Conservation (phyloP, 2,797 vertebrate species). For the Gymnodraco acuticeps region DNA sequence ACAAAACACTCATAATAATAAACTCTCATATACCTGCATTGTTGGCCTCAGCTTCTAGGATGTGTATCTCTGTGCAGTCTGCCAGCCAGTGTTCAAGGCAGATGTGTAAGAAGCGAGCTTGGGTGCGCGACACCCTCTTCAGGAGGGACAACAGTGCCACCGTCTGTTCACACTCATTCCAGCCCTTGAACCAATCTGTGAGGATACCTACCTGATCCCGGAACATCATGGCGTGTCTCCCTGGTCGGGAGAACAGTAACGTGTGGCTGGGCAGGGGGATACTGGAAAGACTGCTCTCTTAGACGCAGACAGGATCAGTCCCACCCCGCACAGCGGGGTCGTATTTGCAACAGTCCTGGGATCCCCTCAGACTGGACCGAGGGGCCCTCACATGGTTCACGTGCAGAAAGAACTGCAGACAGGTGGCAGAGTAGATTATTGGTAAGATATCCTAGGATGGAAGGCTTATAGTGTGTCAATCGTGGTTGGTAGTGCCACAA, state of each 20-base stretch:
- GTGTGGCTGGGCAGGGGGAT: conserved; percentile 49
- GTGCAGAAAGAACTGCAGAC: conserved; percentile 71
- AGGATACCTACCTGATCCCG: conserved; percentile 97
- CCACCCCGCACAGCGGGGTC: conserved; percentile 80
- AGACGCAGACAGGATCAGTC: conserved; percentile 69
- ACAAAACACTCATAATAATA: neutral
- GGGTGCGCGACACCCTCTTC: conserved; percentile 94
- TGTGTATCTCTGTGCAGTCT: conserved; percentile 95
- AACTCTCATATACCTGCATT: conserved; percentile 89
- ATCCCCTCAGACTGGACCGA: conserved; percentile 82
- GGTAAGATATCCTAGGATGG: conserved; percentile 49
- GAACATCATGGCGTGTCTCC: conserved; percentile 96
- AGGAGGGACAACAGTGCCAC: conserved; percentile 95
- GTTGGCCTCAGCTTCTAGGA: conserved; percentile 95
- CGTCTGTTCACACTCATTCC: conserved; percentile 98
- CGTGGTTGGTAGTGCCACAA: conserved; percentile 37
- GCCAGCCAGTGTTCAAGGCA: conserved; percentile 97
- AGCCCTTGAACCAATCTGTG: conserved; percentile 97
- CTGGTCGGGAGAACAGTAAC: conserved; percentile 72
- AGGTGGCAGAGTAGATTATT: conserved; percentile 53
- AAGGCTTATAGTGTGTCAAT: conserved; percentile 49
- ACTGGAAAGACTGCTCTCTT: conserved; percentile 63
- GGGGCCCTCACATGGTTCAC: conserved; percentile 93
- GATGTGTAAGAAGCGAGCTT: conserved; percentile 96
- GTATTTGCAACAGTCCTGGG: conserved; percentile 77